A percentile compares a stretch with the other conserved stretches of the same genome.
phyloP scores from a whole-genome alignment of 2,888 invertebrate genomes.

The Tryphoninae sp. region DNA sequence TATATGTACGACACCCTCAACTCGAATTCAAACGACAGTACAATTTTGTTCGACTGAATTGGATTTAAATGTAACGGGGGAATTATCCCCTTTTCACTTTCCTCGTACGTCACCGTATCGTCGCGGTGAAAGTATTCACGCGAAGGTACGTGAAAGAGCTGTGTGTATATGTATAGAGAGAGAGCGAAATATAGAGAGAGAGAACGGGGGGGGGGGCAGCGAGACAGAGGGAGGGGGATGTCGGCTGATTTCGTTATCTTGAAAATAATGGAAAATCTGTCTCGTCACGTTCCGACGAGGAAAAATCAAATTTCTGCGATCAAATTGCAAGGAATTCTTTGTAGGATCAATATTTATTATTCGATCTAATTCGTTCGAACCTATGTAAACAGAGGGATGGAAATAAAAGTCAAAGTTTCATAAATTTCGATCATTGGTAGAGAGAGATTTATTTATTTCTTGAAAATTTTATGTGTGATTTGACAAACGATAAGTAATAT shows the following conservation, averaged over 20 bases:
- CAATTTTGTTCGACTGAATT: background rate
- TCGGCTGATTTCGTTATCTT: background rate
- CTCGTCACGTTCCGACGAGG: background rate
- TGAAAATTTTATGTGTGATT: background rate
- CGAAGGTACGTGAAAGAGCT: background rate
- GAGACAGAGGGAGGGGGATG: too few species aligned
- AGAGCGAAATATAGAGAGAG: too few species aligned
- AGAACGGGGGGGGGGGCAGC: too few species aligned
- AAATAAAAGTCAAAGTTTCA: too few species aligned
- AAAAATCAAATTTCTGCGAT: too few species aligned
- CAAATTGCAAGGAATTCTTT: too few species aligned
- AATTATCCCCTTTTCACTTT: slow-evolving; percentile 7
- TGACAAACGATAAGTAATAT: background rate
- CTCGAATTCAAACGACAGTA: background rate
- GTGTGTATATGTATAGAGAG: background rate
- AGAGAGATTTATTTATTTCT: background rate
- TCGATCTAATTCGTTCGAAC: too few species aligned
- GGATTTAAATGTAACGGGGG: slow-evolving; percentile 33
- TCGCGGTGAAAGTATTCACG: slow-evolving; percentile 5
- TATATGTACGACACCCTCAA: background rate
- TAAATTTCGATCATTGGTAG: background rate
- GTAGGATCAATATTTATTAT: too few species aligned
- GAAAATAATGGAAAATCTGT: background rate
- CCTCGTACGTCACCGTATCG: background rate
- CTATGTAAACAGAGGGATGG: too few species aligned